Base-by-base conservation (phyloP, 2,797 vertebrate genomes). In the Myotis findleyi region DNA sequence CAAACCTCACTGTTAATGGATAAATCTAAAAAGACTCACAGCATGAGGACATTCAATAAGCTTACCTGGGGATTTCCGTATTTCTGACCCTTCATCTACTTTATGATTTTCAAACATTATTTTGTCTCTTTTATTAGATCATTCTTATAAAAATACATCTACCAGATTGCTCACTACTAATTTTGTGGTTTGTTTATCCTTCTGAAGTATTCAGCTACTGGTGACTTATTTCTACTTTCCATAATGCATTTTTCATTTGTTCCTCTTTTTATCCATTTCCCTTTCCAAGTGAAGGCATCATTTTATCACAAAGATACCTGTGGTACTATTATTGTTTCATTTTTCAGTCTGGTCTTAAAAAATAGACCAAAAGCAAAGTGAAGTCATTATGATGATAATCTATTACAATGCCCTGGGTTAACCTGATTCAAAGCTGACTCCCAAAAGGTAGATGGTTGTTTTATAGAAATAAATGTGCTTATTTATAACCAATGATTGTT, bases 401-500 rank as follows among this genome's bases (percentile, higher is more conserved):
- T 82, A 27, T 38, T n/a, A 68, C 49, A 53, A 36, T 49, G 16
- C 1, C 11, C 55, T 59, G 33, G 91, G 53, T n/a, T 95, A 81
- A 88, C 47, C 47, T 77, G 68, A 72, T 30, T 66, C 64, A 87
- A 86, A 94, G 12, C 7, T 87, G 36, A 41, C 38, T 51, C 93
- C 33, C 51, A 68, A 72, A 80, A 1, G 27, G 36, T 38, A 76
- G 44, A 83, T 2, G 5, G 7, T 57, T 68, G 57, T 36, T 83
- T 90, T 81, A 49, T 7, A 81, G 49, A 95, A 92, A 81, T 71
- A 47, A 89, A 93, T 59, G 57, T 20, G 71, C 20, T 90, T 83
- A 66, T 82, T 91, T 82, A 85, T 83, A 83, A 69, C 73, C 62
- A 86, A 41, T 51, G 68, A 73, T 51, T 87, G 14, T 81, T 64